Conservation (phyloP, 2,113 vertebrate species). For the Tetrao urogallus region DNA sequence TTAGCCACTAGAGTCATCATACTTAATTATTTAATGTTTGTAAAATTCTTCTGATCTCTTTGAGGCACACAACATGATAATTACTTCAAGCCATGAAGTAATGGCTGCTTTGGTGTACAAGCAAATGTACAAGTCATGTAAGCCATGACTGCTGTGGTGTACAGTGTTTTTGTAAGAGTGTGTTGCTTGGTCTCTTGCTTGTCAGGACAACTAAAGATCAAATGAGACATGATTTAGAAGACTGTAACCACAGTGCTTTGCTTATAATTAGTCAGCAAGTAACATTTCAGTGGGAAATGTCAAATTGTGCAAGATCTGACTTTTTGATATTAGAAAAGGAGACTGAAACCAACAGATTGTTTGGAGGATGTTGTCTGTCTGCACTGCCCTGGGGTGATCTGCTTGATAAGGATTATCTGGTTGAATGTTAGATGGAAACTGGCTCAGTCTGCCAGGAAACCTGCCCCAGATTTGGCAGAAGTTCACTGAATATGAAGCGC, state of each 20-base stretch:
- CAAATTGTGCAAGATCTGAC: neutral
- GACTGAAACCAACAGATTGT: neutral
- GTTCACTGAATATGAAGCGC: neutral
- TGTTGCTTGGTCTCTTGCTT: neutral
- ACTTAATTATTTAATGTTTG: neutral
- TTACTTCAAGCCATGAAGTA: neutral
- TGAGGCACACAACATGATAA: neutral
- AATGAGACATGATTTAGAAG: neutral
- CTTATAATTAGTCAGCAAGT: neutral
- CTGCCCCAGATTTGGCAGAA: neutral
- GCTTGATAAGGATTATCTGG: neutral
- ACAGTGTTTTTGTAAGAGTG: neutral
- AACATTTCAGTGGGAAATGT: neutral
- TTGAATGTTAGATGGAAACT: neutral
- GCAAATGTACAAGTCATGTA: too few species aligned
- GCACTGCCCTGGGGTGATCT: neutral
- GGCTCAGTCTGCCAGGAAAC: neutral
- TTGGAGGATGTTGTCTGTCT: neutral
- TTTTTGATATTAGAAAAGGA: slow-evolving; percentile 12
- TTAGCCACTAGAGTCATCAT: neutral
- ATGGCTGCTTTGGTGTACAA: neutral
- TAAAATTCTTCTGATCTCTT: neutral
- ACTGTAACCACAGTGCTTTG: neutral
- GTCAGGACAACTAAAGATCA: neutral
- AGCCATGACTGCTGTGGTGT: neutral